phyloP scores from a whole-genome alignment of 2,888 invertebrate genomes.

The Spisula solida region DNA sequence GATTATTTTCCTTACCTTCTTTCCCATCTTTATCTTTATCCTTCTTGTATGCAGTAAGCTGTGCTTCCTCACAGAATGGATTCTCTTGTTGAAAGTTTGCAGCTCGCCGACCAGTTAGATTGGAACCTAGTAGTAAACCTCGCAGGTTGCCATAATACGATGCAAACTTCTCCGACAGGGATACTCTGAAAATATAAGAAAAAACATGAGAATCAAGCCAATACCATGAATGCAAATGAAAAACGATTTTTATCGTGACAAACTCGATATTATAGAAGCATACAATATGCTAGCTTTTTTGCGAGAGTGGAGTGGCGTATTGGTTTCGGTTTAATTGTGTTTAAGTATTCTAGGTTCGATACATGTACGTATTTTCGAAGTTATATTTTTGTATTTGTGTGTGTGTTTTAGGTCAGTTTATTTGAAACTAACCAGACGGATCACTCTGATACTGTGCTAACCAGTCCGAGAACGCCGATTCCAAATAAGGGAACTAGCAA shows the following conservation, averaged over 20 bases:
- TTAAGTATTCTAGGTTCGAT: too few species aligned
- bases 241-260: background rate
- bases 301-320: too few species aligned
- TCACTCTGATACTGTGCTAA: too few species aligned
- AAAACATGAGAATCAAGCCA: background rate
- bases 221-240: background rate
- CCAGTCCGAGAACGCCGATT: too few species aligned
- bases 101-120: constrained; percentile 79
- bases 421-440: too few species aligned
- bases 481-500: too few species aligned
- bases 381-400: too few species aligned
- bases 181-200: constrained; percentile 74
- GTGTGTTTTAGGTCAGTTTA: too few species aligned
- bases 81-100: constrained; percentile 76
- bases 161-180: constrained; percentile 81
- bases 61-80: constrained; percentile 78
- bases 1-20: constrained; percentile 72
- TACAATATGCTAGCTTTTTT: too few species aligned
- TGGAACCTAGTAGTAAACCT: constrained; percentile 79
- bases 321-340: too few species aligned
- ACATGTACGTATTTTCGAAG: too few species aligned
- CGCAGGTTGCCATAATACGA: constrained; percentile 83
- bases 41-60: constrained; percentile 78
- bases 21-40: constrained; percentile 79
- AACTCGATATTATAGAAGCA: too few species aligned